Conservation (phyloP, 23 tunicate species). For the Pegea sp. region DNA sequence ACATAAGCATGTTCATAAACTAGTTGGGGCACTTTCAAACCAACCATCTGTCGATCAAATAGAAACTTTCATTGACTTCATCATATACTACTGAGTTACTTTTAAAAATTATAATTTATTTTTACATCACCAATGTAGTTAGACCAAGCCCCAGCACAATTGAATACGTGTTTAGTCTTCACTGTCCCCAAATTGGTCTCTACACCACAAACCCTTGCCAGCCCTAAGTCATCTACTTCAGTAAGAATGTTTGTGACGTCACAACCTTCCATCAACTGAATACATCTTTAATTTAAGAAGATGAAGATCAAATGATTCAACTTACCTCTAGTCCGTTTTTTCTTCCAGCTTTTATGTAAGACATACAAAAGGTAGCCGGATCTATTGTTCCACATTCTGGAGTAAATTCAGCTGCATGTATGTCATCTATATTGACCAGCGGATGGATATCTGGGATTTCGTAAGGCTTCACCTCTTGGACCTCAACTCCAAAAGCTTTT, state of each 20-base stretch:
- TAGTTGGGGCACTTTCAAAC: slow-evolving; percentile 31
- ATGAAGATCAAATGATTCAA: no score
- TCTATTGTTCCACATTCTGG: slow-evolving; percentile 57
- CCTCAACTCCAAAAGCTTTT: slow-evolving; percentile 17
- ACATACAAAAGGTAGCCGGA: slow-evolving; percentile 63
- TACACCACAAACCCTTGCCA: slow-evolving; percentile 12
- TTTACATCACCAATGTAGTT: slow-evolving; percentile 35
- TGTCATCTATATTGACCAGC: slow-evolving; percentile 12
- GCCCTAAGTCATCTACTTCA: slow-evolving; percentile 17
- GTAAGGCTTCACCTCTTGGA: slow-evolving; percentile 4
- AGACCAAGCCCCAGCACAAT: slow-evolving; percentile 54
- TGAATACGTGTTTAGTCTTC: slow-evolving; percentile 31
- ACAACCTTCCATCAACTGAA: slow-evolving; percentile 38
- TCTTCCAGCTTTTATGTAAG: slow-evolving; percentile 32
- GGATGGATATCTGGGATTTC: slow-evolving; percentile 39
- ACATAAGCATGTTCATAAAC: slow-evolving; percentile 43
- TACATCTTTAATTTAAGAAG: no score
- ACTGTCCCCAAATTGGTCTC: slow-evolving; percentile 25
- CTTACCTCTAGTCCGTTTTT: slow-evolving; percentile 34
- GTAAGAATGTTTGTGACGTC: slow-evolving; percentile 16
- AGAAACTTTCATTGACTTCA: neutral
- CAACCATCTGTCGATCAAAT: slow-evolving; percentile 34
- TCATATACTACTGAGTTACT: neutral
- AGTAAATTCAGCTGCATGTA: slow-evolving; percentile 32
- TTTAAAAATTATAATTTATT: neutral